These are phyloP conservation scores for Brachyhypopomus occidentalis DNA, from an alignment of 2,113 vertebrate species.

Conservation along the genomic window DNA sequence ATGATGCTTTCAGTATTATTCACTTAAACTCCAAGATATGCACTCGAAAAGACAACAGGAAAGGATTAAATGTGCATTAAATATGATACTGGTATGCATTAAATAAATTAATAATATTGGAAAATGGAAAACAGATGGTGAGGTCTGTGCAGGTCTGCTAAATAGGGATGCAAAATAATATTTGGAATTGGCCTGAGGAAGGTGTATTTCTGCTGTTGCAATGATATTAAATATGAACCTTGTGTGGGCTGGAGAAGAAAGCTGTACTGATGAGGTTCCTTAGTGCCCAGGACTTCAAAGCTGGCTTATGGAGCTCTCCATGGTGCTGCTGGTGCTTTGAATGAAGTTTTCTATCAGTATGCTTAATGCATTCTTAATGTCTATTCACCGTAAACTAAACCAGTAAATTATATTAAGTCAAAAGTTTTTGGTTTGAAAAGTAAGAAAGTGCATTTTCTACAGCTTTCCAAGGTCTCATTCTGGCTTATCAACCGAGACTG, in stretches of 20 bases:
- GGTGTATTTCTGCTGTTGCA: slow-evolving; percentile 11
- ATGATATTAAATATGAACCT: background rate
- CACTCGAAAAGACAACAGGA: too few species aligned
- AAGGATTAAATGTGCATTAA: too few species aligned
- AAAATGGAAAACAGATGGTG: background rate
- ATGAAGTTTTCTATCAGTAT: background rate
- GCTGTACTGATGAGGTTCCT: background rate
- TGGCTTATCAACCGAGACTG: background rate
- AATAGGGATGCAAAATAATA: background rate
- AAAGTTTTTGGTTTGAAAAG: background rate
- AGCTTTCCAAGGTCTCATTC: background rate
- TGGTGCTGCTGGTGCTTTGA: background rate
- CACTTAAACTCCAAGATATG: too few species aligned
- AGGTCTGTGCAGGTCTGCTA: background rate
- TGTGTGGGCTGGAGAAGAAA: slow-evolving; percentile 3
- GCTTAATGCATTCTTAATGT: background rate
- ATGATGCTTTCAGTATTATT: too few species aligned
- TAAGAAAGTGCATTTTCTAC: background rate
- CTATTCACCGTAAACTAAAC: background rate
- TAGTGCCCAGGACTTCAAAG: background rate
- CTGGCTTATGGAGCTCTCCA: background rate
- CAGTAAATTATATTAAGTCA: background rate
- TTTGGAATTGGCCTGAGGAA: background rate
- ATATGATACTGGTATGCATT: too few species aligned
- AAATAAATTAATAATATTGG: background rate